These are phyloP conservation scores for Oryctes rhinoceros DNA, from an alignment of 1,140 invertebrate species.

Conservation along the genomic window DNA sequence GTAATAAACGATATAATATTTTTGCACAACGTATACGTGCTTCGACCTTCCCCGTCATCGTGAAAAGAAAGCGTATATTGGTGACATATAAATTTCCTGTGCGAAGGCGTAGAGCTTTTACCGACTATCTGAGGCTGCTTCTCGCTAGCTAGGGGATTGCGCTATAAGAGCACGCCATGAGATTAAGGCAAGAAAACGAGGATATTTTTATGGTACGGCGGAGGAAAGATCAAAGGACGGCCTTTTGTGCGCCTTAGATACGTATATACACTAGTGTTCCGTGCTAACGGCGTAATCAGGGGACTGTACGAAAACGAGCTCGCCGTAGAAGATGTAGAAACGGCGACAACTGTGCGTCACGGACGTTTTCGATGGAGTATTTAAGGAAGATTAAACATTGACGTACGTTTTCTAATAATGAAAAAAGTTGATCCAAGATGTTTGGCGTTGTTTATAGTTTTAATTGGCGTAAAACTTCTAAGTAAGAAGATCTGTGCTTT, in stretches of 20 bases:
- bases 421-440: background rate
- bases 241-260: background rate
- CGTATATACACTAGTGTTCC: background rate
- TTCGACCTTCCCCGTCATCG: background rate
- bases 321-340: background rate
- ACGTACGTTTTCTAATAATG: background rate
- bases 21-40: background rate
- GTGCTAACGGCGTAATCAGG: background rate
- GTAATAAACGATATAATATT: background rate
- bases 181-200: conserved; percentile 14
- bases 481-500: no score
- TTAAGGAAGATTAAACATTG: background rate
- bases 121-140: background rate
- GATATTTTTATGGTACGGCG: background rate
- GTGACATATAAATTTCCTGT: conserved; percentile 10
- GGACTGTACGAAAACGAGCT: background rate
- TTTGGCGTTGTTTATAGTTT: no score
- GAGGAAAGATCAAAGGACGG: conserved; percentile 9
- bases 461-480: no score
- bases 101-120: background rate
- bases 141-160: background rate
- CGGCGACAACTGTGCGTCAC: background rate
- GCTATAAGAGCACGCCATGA: background rate
- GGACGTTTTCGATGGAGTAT: background rate
- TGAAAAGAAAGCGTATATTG: background rate